Conservation (phyloP, 2,797 vertebrate species). For the Pantherophis vulpinus region DNA sequence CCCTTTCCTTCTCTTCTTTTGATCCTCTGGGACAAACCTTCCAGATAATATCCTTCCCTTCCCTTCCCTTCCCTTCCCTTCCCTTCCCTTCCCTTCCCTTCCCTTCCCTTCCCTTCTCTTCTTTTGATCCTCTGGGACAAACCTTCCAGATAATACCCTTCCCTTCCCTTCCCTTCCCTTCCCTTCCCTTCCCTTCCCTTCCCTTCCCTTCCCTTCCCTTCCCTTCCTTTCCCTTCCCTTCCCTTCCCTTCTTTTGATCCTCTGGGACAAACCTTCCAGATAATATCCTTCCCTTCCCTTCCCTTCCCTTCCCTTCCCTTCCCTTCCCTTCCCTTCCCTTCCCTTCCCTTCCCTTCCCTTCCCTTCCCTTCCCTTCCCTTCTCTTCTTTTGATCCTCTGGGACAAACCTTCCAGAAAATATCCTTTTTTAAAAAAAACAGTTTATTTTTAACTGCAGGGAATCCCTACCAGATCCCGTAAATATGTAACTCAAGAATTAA, state of each 20-base stretch:
- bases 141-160: constrained; percentile 42
- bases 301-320: too few species aligned
- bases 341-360: not conserved
- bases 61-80: constrained; percentile 33
- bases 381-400: constrained; percentile 16
- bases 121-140: constrained; percentile 37
- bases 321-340: constrained; percentile 23
- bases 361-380: not conserved
- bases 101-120: constrained; percentile 33
- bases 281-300: constrained; percentile 12
- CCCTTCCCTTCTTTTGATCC: constrained; percentile 9
- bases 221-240: too few species aligned
- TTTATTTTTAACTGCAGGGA: constrained; percentile 66
- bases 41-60: constrained; percentile 33
- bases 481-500: constrained; percentile 74
- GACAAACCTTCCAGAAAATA: constrained; percentile 45
- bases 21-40: constrained; percentile 40
- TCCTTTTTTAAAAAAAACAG: constrained; percentile 28
- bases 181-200: constrained; percentile 34
- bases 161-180: too few species aligned
- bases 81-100: constrained; percentile 14
- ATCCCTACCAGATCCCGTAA: constrained; percentile 68
- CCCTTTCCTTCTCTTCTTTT: constrained; percentile 31
- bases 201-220: constrained; percentile 20
- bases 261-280: constrained; percentile 48